These are phyloP conservation scores for Xanthorhoe spadicearia DNA, from an alignment of 2,888 invertebrate species.

Conservation along the genomic window DNA sequence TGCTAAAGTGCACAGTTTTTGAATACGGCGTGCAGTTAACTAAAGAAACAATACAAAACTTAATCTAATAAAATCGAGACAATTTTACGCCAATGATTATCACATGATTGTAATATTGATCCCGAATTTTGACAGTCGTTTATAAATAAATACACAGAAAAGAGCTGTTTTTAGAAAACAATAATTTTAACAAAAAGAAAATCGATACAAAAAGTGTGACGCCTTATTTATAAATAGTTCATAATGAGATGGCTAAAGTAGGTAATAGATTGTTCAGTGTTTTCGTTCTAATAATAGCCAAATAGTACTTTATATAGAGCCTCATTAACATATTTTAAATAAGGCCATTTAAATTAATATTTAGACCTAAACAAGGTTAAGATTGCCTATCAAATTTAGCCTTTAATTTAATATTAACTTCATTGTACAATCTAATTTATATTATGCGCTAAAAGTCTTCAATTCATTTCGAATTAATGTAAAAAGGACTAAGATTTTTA, in stretches of 20 bases:
- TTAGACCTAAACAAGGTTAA: neutral
- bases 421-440: neutral
- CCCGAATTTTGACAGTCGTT: slow-evolving; percentile 9
- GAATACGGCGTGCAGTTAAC: slow-evolving; percentile 9
- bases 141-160: neutral
- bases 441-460: neutral
- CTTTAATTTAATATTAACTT: neutral
- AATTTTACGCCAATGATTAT: slow-evolving; percentile 14
- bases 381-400: neutral
- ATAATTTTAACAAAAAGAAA: neutral
- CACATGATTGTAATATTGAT: slow-evolving; percentile 17
- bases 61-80: slow-evolving; percentile 35
- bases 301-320: too few species aligned
- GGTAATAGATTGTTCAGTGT: too few species aligned
- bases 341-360: neutral
- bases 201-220: neutral
- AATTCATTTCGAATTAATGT: neutral
- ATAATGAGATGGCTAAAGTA: neutral
- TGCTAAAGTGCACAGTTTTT: neutral
- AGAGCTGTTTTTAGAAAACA: neutral
- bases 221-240: neutral
- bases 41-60: slow-evolving; percentile 37
- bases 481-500: neutral
- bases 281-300: too few species aligned
- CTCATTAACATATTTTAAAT: neutral